phyloP scores from a whole-genome alignment of 1,140 invertebrate genomes.

The Heliconius congener region DNA sequence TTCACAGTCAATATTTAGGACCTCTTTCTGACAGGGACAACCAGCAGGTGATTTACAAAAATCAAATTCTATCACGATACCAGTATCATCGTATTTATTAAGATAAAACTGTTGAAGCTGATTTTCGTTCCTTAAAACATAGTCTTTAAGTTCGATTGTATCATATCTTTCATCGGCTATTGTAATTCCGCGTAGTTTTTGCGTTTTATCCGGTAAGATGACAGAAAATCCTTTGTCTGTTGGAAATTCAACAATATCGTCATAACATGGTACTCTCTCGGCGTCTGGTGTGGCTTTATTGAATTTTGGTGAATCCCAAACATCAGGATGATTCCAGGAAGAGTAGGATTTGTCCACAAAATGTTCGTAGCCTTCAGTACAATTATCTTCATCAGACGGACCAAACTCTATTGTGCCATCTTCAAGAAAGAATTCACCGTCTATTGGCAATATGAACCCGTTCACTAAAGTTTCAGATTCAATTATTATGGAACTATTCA shows the following conservation, averaged over 20 bases:
- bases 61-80: slow-evolving; percentile 38
- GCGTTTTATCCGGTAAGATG: slow-evolving; percentile 47
- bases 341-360: slow-evolving; percentile 52
- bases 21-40: slow-evolving; percentile 60
- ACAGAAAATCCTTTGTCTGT: slow-evolving; percentile 47
- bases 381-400: slow-evolving; percentile 48
- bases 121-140: slow-evolving; percentile 19
- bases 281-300: slow-evolving; percentile 72
- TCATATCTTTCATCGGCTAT: slow-evolving; percentile 41
- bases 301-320: slow-evolving; percentile 65
- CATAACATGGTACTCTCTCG: slow-evolving; percentile 65
- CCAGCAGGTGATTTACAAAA: slow-evolving; percentile 53
- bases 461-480: slow-evolving; percentile 46
- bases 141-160: slow-evolving; percentile 31
- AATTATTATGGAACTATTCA: slow-evolving; percentile 51
- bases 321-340: slow-evolving; percentile 60
- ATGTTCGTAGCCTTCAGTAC: slow-evolving; percentile 53
- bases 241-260: slow-evolving; percentile 63
- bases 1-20: slow-evolving; percentile 55
- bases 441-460: slow-evolving; percentile 57
- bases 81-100: slow-evolving; percentile 38
- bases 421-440: slow-evolving; percentile 60
- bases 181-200: slow-evolving; percentile 48
- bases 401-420: slow-evolving; percentile 55
- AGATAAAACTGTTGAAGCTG: slow-evolving; percentile 51